Evolutionary conservation across 2,888 invertebrate species (phyloP), one percentile per base, ranked within the genome.

Genomic region (Endotricha flammealis): DNA sequence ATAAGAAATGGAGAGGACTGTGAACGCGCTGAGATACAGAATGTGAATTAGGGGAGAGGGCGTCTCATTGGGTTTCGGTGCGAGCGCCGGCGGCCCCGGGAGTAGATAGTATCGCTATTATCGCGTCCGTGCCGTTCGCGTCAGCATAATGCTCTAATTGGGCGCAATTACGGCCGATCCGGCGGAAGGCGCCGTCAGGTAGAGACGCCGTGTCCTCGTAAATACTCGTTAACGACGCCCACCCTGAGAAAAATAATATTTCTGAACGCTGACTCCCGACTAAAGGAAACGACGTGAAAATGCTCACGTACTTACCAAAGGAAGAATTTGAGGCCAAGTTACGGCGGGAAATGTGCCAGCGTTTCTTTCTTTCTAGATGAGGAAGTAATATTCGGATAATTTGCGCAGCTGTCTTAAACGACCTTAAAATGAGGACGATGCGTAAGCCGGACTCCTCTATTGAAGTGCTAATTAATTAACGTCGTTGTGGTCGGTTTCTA

Each of bases 71-170:
- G 66, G 59, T 64, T 64, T 51, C 44, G 52, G 45, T 54, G 20
- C 28, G 30, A 20, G 29, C 32, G 17, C 22, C 12, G 31, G 31
- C 12, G 36, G 23, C 41, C 37, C 43, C 51, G 57, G 48, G 58
- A 57, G 64, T 63, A 76, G 82, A 83, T 85, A 78, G 72, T 76
- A 81, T 82, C 81, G 62, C 76, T 69, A 75, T 81, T 82, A 82
- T 75, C 74, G 75, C 79, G 73, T 69, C 73, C 73, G 74, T 71
- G 76, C 76, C 76, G 72, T 83, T 81, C 80, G 79, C 80, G 83
- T 86, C 83, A 85, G 85, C 85, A 77, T 83, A 80, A 86, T 81
- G 77, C 73, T 81, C 81, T 86, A 86, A 86, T 86, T 86, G 85
- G 81, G 73, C 71, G 72, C 81, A 85, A 85, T 86, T 85, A 86